A percentile compares a stretch with the other conserved stretches of the same genome.
Evolutionary conservation across 2,113 vertebrate genomes (phyloP).

Genomic region (Leptocoma aspasia): DNA sequence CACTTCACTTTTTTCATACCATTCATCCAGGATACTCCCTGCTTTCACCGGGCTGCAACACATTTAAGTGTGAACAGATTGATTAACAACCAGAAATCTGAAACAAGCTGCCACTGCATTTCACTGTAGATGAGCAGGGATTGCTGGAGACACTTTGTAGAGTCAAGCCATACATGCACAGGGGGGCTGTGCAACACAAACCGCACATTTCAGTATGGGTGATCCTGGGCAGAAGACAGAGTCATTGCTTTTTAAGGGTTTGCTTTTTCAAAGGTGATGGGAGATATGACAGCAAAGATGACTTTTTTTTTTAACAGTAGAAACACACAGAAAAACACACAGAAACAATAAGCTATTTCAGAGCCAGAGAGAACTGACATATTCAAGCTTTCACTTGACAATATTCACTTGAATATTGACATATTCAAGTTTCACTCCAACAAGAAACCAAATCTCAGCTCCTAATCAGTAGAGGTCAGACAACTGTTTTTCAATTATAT

Average conservation of each 20-base stretch:
- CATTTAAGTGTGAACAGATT: neutral
- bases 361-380: neutral
- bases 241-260: neutral
- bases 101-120: neutral
- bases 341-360: neutral
- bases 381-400: too few relatives aligned
- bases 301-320: neutral
- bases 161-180: rapidly evolving
- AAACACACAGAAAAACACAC: neutral
- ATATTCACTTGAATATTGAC: too few relatives aligned
- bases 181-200: neutral
- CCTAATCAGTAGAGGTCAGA: neutral
- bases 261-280: neutral
- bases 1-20: neutral
- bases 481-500: neutral
- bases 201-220: neutral
- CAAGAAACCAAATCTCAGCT: neutral
- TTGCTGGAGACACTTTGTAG: neutral
- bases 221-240: neutral
- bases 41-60: neutral
- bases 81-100: neutral
- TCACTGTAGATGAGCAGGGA: neutral
- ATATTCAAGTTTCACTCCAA: neutral
- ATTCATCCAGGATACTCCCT: neutral
- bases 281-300: rapidly evolving